Percentiles rank a stretch among this genome's conserved stretches.
These are phyloP conservation scores for Luperina testacea DNA, from an alignment of 2,888 invertebrate genomes.

Conservation along the genomic window DNA sequence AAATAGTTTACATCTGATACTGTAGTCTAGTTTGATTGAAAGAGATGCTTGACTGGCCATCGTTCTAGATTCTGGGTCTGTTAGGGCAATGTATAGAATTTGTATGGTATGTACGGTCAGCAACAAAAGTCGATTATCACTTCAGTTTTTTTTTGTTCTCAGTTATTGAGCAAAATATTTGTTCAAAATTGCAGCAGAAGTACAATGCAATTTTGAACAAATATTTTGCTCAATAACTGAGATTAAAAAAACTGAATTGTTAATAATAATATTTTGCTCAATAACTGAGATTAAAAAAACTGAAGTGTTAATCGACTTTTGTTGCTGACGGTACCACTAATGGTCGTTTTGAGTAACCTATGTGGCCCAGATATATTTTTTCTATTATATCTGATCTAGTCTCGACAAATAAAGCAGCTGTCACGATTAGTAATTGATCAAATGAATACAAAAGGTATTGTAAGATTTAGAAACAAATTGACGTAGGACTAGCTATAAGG, in stretches of 20 bases:
- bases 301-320: too few species aligned
- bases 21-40: background rate
- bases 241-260: too few species aligned
- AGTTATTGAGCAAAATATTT: too few species aligned
- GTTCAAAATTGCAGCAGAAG: too few species aligned
- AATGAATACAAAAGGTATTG: background rate
- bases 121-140: too few species aligned
- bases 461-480: background rate
- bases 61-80: conserved; percentile 2
- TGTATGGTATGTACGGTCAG: background rate
- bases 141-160: too few species aligned
- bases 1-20: conserved; percentile 16
- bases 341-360: background rate
- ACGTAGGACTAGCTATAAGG: background rate
- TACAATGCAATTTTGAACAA: too few species aligned
- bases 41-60: conserved; percentile 10
- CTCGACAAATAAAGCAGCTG: background rate
- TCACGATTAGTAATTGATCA: background rate
- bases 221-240: too few species aligned
- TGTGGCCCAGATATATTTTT: background rate
- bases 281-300: too few species aligned
- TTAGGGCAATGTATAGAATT: background rate
- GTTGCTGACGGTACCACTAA: too few species aligned
- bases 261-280: too few species aligned
- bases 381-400: background rate